Evolutionary conservation across 2,113 vertebrate species (phyloP).

Genomic region (Nesoenas mayeri): DNA sequence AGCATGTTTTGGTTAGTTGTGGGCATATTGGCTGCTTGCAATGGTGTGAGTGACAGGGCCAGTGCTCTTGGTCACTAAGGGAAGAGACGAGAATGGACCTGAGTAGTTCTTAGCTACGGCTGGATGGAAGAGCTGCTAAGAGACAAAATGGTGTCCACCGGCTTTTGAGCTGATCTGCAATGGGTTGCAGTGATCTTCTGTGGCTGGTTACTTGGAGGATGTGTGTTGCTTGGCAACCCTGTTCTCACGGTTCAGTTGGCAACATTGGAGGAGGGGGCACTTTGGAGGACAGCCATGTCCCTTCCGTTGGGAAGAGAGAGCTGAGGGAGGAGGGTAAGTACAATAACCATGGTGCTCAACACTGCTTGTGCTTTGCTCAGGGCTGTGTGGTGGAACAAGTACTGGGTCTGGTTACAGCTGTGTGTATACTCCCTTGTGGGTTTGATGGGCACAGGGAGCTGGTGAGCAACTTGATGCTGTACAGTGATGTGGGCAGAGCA

Average conservation of each 20-base stretch:
- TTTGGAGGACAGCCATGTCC: background rate
- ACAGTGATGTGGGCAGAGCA: background rate
- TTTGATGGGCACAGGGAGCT: background rate
- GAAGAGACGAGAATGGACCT: background rate
- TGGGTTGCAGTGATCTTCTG: background rate
- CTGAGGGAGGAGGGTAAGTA: background rate
- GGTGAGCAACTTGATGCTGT: background rate
- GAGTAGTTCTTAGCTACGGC: background rate
- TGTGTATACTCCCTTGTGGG: background rate
- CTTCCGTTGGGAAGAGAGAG: background rate
- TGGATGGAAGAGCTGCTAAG: background rate
- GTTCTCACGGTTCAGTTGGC: background rate
- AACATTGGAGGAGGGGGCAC: background rate
- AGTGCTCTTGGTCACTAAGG: background rate
- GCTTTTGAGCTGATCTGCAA: background rate
- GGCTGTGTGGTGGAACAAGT: background rate
- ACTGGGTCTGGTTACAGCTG: background rate
- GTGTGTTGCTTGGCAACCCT: constrained; percentile 3
- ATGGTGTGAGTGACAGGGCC: background rate
- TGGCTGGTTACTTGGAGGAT: constrained; percentile 1
- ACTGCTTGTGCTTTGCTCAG: background rate
- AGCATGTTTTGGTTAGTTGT: background rate
- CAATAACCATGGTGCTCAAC: background rate
- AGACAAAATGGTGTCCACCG: background rate
- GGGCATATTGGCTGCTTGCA: background rate